Base-by-base conservation (phyloP, 2,888 invertebrate species). In the Metacarcinus magister region DNA sequence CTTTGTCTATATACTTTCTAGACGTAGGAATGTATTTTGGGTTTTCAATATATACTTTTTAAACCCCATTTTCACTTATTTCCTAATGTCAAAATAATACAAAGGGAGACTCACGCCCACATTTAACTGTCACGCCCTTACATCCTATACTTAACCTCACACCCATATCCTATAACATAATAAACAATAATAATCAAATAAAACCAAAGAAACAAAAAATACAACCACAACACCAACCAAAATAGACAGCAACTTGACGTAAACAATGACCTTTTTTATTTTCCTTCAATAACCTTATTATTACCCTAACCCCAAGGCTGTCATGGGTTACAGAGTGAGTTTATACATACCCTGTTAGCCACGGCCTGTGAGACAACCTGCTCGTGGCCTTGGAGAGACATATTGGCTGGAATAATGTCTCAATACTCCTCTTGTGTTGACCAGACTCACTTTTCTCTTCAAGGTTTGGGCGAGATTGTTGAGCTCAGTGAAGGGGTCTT, bases 311-410 rank as follows among this genome's bases (percentile, higher is more conserved):
- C 19, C 39, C 39, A 87, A 8, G 16, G 48, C 19, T 28, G 44
- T 32, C 32, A 32, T 10, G 46, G 46, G n/a, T 44, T 7, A 7
- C 23, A 4, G 43, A 28, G 46, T 89, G 60, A 4, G 28, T 89
- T 60, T 3, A n/a, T 60, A 90, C 96, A 60, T 39, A 96, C 96
- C 95, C 96, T 95, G 46, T 96, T 96, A 8, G 93, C 82, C 44
- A 96, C 91, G 10, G 96, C 96, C 95, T 96, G 95, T 19, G 93
- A 60, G n/a, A 96, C 96, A 23, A 95, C 95, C 91, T 96, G 96
- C 44, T 96, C 96, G 75, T 96, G 93, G 95, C 89, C 93, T 48
- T 95, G 95, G 4, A 95, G 95, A n/a, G 96, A 95, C 96, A 96
- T 95, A 32, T 23, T 39, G 43, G 48, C 4, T 3, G 82, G 5